phyloP scores from a whole-genome alignment of 1,140 invertebrate genomes.

The Heliconius hermathena region DNA sequence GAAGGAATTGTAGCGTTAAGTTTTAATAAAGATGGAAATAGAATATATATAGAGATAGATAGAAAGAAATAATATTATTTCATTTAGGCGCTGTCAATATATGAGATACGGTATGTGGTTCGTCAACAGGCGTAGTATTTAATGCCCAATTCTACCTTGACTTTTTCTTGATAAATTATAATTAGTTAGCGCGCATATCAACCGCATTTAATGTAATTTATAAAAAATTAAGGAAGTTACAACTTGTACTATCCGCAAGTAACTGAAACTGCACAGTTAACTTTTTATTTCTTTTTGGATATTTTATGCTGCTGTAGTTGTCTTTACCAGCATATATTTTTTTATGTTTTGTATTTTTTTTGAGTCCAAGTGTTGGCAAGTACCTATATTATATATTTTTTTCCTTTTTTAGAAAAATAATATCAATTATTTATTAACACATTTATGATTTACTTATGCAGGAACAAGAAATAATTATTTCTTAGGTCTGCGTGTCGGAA shows the following conservation, averaged over 20 bases:
- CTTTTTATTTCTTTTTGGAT: neutral
- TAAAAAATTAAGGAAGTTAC: neutral
- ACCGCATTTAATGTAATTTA: neutral
- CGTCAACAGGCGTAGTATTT: neutral
- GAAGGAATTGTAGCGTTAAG: no score
- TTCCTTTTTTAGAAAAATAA: no score
- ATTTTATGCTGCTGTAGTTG: neutral
- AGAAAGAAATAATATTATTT: no score
- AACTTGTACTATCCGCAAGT: neutral
- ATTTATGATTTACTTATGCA: no score
- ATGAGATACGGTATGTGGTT: neutral
- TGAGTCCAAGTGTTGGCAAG: neutral
- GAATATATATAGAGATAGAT: no score
- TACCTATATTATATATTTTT: no score
- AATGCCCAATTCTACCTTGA: neutral
- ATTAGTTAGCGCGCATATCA: neutral
- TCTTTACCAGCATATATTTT: neutral
- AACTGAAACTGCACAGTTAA: neutral
- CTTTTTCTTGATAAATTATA: neutral
- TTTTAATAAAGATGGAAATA: no score
- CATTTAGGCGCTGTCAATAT: no score
- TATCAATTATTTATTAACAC: no score
- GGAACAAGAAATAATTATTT: no score
- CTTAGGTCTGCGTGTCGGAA: neutral
- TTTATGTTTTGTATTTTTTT: neutral